Evolutionary conservation across 2,888 invertebrate species (phyloP).

Genomic region (Boloria euphrosyne): DNA sequence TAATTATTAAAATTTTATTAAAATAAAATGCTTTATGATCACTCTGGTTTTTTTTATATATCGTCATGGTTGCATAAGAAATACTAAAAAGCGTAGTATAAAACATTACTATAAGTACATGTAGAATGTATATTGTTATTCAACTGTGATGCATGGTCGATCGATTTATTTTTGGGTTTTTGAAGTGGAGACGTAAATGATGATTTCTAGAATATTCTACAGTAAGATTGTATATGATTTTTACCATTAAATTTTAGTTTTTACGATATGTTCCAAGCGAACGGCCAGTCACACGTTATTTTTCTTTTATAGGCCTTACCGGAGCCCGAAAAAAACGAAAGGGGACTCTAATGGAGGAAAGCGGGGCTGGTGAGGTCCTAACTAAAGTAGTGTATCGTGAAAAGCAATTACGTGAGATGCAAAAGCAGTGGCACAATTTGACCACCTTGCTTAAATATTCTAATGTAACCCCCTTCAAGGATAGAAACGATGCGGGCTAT

Average conservation of each 20-base stretch:
- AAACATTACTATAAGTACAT: background rate
- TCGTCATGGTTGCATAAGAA: too few relatives aligned
- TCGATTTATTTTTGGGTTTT: background rate
- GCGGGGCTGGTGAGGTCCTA: constrained; percentile 48
- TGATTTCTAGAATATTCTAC: constrained; percentile 14
- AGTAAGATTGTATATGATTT: constrained; percentile 10
- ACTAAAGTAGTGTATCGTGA: constrained; percentile 55
- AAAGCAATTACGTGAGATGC: constrained; percentile 66
- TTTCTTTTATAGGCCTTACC: constrained; percentile 78
- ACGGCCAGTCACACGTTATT: constrained; percentile 69
- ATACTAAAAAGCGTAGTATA: background rate
- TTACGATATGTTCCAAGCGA: constrained; percentile 37
- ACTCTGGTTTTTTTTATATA: constrained; percentile 15
- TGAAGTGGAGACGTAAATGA: background rate
- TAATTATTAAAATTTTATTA: constrained; percentile 17
- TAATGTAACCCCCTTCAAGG: constrained; percentile 73
- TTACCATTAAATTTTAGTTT: constrained; percentile 16
- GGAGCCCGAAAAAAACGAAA: constrained; percentile 67
- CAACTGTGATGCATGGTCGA: constrained; percentile 19
- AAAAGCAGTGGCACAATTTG: constrained; percentile 76
- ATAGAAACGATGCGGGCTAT: constrained; percentile 72
- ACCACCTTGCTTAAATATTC: constrained; percentile 67
- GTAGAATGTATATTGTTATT: background rate
- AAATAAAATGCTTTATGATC: constrained; percentile 25
- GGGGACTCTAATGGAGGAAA: constrained; percentile 60